A percentile compares a stretch with the other conserved stretches of the same genome.
Conservation (phyloP, 1,140 invertebrate genomes). For the Patella vulgata region DNA sequence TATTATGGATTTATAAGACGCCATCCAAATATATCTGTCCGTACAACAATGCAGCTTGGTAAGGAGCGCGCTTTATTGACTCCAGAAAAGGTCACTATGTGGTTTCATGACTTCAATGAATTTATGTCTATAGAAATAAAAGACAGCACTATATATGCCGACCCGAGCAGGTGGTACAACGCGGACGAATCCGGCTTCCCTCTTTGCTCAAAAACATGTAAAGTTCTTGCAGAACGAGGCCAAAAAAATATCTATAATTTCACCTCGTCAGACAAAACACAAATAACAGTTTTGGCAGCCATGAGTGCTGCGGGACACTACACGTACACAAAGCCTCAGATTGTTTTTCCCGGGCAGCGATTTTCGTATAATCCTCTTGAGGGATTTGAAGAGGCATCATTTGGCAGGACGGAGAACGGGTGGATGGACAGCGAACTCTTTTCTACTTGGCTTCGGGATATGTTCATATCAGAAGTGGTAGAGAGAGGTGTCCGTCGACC, state of each 20-base stretch:
- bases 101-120: constrained; percentile 11
- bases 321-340: too few relatives aligned
- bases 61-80: constrained; percentile 26
- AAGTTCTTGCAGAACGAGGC: background rate
- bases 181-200: constrained; percentile 4
- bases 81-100: constrained; percentile 10
- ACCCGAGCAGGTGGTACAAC: background rate
- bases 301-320: constrained; percentile 8
- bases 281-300: constrained; percentile 5
- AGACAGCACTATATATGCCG: background rate
- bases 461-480: too few relatives aligned
- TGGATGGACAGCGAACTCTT: too few relatives aligned
- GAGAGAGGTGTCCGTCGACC: too few relatives aligned
- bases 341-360: too few relatives aligned
- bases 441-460: too few relatives aligned
- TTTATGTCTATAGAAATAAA: background rate
- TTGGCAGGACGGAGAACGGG: too few relatives aligned
- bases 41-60: constrained; percentile 47
- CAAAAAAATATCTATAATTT: background rate
- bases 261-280: background rate
- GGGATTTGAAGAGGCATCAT: too few relatives aligned
- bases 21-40: constrained; percentile 64
- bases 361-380: too few relatives aligned
- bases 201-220: background rate
- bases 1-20: constrained; percentile 66